phyloP scores from a whole-genome alignment of 2,888 invertebrate genomes.

The Eupithecia subumbrata region DNA sequence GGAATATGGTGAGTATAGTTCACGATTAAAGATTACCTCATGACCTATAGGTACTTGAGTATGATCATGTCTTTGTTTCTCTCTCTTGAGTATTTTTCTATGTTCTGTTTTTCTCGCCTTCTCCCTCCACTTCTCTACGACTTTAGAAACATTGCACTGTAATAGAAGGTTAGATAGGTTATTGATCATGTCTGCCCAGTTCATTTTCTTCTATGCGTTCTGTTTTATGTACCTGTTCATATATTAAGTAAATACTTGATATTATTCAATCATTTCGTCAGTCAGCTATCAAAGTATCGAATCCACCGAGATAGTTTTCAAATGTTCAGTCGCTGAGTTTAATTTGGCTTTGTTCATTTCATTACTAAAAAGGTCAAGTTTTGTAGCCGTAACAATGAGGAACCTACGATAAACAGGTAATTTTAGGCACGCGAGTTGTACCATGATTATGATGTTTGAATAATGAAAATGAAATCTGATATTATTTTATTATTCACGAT shows the following conservation, averaged over 20 bases:
- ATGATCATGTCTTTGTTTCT: background rate
- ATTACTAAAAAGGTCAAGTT: slow-evolving; percentile 26
- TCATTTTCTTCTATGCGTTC: background rate
- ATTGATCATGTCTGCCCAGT: background rate
- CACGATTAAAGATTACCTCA: background rate
- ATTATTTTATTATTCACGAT: slow-evolving; percentile 9
- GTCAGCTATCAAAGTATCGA: background rate
- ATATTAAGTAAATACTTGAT: background rate
- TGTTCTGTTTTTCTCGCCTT: background rate
- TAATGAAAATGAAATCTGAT: slow-evolving; percentile 21
- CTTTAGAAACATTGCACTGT: background rate
- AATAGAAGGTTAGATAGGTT: background rate
- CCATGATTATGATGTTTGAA: slow-evolving; percentile 26
- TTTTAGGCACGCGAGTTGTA: slow-evolving; percentile 26
- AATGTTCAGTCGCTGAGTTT: background rate
- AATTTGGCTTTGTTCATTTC: background rate
- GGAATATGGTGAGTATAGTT: background rate
- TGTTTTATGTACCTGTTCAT: background rate
- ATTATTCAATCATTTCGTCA: background rate
- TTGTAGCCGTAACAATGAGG: slow-evolving; percentile 24
- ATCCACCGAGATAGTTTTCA: background rate
- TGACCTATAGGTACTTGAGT: background rate
- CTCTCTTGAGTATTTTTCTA: background rate
- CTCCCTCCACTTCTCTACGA: background rate
- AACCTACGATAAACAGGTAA: slow-evolving; percentile 24